These are phyloP conservation scores for Cenopis cana DNA, from an alignment of 2,888 invertebrate genomes.

Conservation along the genomic window DNA sequence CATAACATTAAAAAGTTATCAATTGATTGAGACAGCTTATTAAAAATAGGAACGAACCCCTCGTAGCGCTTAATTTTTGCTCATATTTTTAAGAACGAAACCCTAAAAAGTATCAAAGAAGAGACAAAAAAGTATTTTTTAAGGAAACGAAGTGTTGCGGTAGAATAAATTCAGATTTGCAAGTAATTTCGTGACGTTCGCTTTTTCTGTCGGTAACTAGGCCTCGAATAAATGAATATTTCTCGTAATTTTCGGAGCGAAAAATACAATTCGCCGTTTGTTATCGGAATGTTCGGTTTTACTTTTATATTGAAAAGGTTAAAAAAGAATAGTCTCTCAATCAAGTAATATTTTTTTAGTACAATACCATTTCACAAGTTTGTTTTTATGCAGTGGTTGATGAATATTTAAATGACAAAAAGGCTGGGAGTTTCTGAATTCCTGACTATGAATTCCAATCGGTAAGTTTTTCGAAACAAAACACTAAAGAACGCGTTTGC, in stretches of 20 bases:
- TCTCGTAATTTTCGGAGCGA: conserved; percentile 32
- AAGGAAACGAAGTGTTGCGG: conserved; percentile 40
- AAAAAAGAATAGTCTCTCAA: not conserved
- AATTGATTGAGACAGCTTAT: too few relatives aligned
- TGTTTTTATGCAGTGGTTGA: too few relatives aligned
- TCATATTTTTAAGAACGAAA: too few relatives aligned
- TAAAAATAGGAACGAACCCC: too few relatives aligned
- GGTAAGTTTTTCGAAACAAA: too few relatives aligned
- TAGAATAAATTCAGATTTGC: conserved; percentile 43
- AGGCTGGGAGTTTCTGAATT: too few relatives aligned
- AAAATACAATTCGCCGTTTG: conserved; percentile 31
- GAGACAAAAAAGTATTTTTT: conserved; percentile 39
- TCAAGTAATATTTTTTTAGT: not conserved
- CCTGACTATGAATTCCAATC: too few relatives aligned
- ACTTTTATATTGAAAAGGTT: conserved; percentile 7
- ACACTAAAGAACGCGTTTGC: too few relatives aligned
- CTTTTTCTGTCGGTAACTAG: conserved; percentile 41
- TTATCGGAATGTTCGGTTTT: conserved; percentile 8
- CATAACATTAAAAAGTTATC: too few relatives aligned
- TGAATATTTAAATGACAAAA: too few relatives aligned
- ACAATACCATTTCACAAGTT: not conserved
- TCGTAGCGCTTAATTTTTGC: too few relatives aligned
- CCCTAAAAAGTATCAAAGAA: conserved; percentile 23
- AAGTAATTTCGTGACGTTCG: conserved; percentile 36
- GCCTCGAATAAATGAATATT: conserved; percentile 44